Percentiles rank a stretch among this genome's conserved stretches.
These are phyloP conservation scores for Tinea semifulvella DNA, from an alignment of 2,888 invertebrate genomes.

Conservation along the genomic window DNA sequence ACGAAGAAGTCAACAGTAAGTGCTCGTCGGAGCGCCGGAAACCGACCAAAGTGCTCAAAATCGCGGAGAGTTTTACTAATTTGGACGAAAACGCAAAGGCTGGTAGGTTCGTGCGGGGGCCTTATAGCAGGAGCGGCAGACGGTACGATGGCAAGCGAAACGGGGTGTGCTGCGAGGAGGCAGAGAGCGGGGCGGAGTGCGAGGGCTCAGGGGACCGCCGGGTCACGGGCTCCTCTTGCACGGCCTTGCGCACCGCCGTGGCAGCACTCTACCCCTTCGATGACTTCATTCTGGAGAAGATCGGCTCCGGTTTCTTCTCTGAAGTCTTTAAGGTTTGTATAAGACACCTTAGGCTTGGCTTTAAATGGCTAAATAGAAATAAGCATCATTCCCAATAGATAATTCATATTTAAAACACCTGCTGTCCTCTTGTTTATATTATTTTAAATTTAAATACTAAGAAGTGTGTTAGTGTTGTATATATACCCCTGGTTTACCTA, in stretches of 20 bases:
- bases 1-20: conserved; percentile 43
- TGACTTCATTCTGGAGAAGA: conserved; percentile 92
- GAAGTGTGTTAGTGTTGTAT: no score
- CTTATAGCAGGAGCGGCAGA: conserved; percentile 48
- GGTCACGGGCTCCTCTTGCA: conserved; percentile 72
- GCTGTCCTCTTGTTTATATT: no score
- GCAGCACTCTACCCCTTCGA: conserved; percentile 91
- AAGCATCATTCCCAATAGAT: no score
- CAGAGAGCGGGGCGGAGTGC: conserved; percentile 29
- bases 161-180: conserved; percentile 25
- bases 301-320: conserved; percentile 96
- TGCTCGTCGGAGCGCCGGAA: conserved; percentile 43
- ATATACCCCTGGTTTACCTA: no score
- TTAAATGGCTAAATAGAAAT: no score
- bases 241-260: conserved; percentile 90
- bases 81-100: conserved; percentile 58
- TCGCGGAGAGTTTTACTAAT: conserved; percentile 63
- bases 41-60: conserved; percentile 61
- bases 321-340: conserved; percentile 94
- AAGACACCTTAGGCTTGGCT: no score
- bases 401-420: no score
- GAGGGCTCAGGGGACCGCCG: conserved; percentile 55
- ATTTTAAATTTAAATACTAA: no score
- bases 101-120: conserved; percentile 53
- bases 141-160: conserved; percentile 28